Conservation (phyloP, 2,113 vertebrate genomes). For the Guaruba guarouba region DNA sequence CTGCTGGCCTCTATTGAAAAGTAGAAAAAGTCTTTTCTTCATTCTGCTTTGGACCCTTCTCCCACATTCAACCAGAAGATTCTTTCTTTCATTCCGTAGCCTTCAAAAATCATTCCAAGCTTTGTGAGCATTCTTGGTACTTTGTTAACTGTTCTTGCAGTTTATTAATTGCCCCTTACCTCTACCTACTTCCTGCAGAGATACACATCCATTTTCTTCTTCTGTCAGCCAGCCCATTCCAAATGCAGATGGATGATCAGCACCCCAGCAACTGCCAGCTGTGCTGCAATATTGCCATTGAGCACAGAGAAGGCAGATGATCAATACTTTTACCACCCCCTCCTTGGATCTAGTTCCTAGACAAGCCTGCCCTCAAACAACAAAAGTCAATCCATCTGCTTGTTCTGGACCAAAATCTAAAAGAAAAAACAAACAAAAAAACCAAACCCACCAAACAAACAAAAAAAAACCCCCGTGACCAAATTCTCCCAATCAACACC, state of each 20-base stretch:
- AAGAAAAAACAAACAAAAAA: not conserved
- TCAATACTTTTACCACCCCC: not conserved
- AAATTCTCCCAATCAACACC: accelerated
- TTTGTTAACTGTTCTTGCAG: not conserved
- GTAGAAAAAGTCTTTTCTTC: not conserved
- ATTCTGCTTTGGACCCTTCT: not conserved
- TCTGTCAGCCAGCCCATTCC: not conserved
- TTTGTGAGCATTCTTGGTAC: not conserved
- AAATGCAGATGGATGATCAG: not conserved
- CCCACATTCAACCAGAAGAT: not conserved
- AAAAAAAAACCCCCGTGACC: not conserved
- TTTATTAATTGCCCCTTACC: not conserved
- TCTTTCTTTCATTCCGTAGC: not conserved
- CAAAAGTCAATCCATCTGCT: not conserved
- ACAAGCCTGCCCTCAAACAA: not conserved
- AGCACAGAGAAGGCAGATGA: not conserved
- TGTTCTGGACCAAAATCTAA: not conserved
- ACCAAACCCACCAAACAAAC: not conserved
- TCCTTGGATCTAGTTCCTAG: not conserved
- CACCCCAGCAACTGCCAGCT: not conserved
- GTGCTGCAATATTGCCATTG: not conserved
- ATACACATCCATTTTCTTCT: not conserved
- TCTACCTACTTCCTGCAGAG: not conserved
- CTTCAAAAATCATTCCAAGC: not conserved
- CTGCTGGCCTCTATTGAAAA: not conserved